phyloP scores from a whole-genome alignment of 2,888 invertebrate species.

The Tenthredo amoena region DNA sequence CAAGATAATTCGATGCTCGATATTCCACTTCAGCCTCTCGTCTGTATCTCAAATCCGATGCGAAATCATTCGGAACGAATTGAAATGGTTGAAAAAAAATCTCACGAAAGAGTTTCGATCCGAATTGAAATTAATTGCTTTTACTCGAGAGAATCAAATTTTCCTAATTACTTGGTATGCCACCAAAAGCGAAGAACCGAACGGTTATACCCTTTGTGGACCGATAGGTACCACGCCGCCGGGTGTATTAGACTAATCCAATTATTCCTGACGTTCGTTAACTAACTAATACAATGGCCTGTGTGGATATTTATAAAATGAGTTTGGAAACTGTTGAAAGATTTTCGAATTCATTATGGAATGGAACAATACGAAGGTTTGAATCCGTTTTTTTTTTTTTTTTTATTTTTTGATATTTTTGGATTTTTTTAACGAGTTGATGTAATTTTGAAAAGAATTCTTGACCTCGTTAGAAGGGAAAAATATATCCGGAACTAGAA shows the following conservation, averaged over 20 bases:
- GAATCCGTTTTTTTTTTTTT: background rate
- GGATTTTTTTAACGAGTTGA: background rate
- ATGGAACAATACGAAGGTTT: background rate
- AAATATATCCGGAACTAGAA: background rate
- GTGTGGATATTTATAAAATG: background rate
- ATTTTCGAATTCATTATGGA: background rate
- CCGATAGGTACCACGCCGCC: background rate
- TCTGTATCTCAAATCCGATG: background rate
- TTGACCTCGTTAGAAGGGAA: background rate
- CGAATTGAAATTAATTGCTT: background rate
- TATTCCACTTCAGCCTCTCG: background rate
- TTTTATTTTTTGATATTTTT: background rate
- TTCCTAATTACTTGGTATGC: background rate
- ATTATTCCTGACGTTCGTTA: slow-evolving; percentile 5
- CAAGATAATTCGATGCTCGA: background rate
- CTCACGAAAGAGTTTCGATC: background rate
- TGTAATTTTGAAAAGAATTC: background rate
- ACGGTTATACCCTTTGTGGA: background rate
- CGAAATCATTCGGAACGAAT: too few species aligned
- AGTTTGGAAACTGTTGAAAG: background rate
- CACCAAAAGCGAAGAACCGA: background rate
- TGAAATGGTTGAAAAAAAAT: background rate
- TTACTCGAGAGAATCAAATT: background rate
- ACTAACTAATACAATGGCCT: background rate
- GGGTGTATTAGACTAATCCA: background rate